These are phyloP conservation scores for Trinorchestia longiramus DNA, from an alignment of 1,140 invertebrate genomes.

Conservation along the genomic window DNA sequence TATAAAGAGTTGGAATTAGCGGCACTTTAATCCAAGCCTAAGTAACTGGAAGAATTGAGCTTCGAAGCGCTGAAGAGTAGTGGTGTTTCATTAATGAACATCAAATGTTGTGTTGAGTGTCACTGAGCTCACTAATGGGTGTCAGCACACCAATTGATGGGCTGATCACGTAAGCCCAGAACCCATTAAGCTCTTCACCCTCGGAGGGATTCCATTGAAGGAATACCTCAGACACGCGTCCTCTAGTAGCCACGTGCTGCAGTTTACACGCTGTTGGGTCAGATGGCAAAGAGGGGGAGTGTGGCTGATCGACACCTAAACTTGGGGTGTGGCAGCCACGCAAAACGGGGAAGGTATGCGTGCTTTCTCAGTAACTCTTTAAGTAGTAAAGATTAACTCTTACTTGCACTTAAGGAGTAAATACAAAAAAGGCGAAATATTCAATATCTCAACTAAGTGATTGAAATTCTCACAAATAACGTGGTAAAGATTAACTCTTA, in stretches of 20 bases:
- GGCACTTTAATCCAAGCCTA: neutral
- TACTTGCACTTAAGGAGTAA: neutral
- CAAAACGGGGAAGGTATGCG: neutral
- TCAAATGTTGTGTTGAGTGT: slow-evolving; percentile 13
- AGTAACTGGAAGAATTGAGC: neutral
- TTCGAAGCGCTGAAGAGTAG: neutral
- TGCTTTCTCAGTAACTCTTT: neutral
- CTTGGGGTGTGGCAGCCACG: neutral
- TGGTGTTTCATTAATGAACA: neutral
- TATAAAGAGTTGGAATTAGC: no score
- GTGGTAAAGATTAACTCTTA: neutral
- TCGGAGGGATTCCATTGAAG: neutral
- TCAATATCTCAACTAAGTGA: no score
- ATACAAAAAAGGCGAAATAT: neutral
- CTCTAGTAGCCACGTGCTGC: neutral
- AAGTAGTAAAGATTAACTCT: neutral
- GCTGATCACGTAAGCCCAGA: slow-evolving; percentile 18
- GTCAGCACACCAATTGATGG: slow-evolving; percentile 31
- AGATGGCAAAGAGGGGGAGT: neutral
- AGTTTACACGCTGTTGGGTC: slow-evolving; percentile 5
- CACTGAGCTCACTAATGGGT: slow-evolving; percentile 19
- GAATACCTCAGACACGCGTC: neutral
- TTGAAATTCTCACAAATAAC: no score
- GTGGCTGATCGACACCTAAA: neutral
- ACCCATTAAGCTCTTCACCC: slow-evolving; percentile 8